Conservation (phyloP, 2,113 vertebrate genomes). For the Kryptolebias marmoratus region DNA sequence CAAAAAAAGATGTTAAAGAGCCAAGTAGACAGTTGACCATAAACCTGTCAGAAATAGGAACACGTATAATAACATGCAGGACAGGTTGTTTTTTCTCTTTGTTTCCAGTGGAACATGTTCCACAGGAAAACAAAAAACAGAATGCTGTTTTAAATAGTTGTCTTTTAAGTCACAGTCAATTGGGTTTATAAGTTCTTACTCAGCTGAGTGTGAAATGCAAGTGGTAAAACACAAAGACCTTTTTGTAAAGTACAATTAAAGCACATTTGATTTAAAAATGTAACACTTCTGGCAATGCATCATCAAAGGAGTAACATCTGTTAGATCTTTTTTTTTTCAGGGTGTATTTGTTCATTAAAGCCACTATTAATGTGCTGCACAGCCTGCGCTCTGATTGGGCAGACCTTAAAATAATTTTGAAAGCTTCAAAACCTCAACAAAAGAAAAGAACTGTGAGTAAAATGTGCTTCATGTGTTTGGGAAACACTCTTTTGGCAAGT, state of each 20-base stretch:
- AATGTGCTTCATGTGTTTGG: constrained; percentile 18
- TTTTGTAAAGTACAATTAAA: not conserved
- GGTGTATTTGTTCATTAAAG: constrained; percentile 21
- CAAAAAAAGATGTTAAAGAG: not conserved
- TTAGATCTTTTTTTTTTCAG: constrained; percentile 5
- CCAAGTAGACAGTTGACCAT: not conserved
- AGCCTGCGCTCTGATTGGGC: constrained; percentile 12
- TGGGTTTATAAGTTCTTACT: not conserved
- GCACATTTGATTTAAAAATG: constrained; percentile 5
- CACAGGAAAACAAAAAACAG: not conserved
- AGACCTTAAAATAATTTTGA: constrained; percentile 10
- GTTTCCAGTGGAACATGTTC: not conserved
- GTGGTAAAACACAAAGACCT: not conserved
- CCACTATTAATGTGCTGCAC: constrained; percentile 1
- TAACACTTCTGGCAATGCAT: not conserved
- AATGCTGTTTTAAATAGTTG: constrained; percentile 3
- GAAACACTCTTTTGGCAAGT: constrained; percentile 26
- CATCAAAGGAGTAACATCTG: constrained; percentile 30
- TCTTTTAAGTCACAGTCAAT: not conserved
- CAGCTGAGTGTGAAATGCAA: not conserved
- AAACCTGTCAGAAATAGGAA: not conserved
- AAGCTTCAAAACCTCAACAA: constrained; percentile 40
- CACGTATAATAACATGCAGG: too few relatives aligned
- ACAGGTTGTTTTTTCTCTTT: not conserved
- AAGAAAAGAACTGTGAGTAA: constrained; percentile 34